These are phyloP conservation scores for Polydesmus complanatus DNA, from an alignment of 2,888 invertebrate genomes.

Conservation along the genomic window DNA sequence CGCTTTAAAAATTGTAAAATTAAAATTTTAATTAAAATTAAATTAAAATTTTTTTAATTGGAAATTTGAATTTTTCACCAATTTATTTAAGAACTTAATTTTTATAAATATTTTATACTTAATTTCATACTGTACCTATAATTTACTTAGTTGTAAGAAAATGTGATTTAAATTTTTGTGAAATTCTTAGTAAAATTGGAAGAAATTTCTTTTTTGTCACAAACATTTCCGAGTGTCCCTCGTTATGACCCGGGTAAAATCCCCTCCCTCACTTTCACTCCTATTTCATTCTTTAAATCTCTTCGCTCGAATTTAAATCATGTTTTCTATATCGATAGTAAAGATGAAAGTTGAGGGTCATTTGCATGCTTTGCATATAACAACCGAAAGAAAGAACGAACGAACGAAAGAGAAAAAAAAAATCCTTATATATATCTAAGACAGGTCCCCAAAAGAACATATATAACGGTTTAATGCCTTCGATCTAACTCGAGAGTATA, in stretches of 20 bases:
- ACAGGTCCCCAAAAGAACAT: not conserved
- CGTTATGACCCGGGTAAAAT: not conserved
- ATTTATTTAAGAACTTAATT: not conserved
- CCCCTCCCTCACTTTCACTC: not conserved
- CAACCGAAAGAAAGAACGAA: not conserved
- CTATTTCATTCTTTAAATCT: not conserved
- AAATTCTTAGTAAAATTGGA: no score
- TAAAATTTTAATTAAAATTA: no score
- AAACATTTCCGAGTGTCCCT: not conserved
- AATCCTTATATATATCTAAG: not conserved
- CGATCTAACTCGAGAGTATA: not conserved
- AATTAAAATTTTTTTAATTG: no score
- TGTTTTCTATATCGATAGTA: not conserved
- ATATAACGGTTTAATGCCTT: not conserved
- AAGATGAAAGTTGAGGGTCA: constrained; percentile 1
- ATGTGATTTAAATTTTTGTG: no score
- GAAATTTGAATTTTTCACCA: not conserved
- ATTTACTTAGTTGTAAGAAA: no score
- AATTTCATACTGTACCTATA: no score
- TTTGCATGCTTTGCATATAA: constrained; percentile 14
- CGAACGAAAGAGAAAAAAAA: not conserved
- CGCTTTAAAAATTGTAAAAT: no score
- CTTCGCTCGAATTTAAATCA: not conserved
- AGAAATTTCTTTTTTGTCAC: no score
- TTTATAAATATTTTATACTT: no score